These are phyloP conservation scores for Pogonocherus hispidulus DNA, from an alignment of 2,888 invertebrate species.

Conservation along the genomic window DNA sequence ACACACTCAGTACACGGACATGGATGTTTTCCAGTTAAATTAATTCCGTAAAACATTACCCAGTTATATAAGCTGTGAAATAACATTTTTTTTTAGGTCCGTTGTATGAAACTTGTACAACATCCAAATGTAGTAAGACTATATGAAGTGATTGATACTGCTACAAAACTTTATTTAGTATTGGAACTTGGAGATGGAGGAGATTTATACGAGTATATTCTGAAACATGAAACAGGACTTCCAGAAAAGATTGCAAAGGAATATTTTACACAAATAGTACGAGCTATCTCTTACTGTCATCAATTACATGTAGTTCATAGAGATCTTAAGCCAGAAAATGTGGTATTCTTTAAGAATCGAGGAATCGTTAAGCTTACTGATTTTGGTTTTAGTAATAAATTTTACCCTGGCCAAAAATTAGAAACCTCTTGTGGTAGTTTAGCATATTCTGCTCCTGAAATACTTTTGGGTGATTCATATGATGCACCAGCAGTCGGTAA, in stretches of 20 bases:
- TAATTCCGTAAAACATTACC: too few relatives aligned
- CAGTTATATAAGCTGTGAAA: not conserved
- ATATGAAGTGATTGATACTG: slow-evolving; percentile 99
- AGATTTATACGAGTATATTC: slow-evolving; percentile 98
- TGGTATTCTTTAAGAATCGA: slow-evolving; percentile 97
- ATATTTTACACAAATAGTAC: slow-evolving; percentile 97
- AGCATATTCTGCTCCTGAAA: slow-evolving; percentile 99
- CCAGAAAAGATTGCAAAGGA: slow-evolving; percentile 87
- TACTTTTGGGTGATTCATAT: slow-evolving; percentile 97
- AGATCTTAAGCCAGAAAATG: slow-evolving; percentile 99
- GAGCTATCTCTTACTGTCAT: slow-evolving; percentile 98
- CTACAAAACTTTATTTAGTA: slow-evolving; percentile 96
- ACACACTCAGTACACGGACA: too few relatives aligned
- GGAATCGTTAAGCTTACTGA: slow-evolving; percentile 98
- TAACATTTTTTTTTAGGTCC: slow-evolving; percentile 73
- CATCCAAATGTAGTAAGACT: slow-evolving; percentile 98
- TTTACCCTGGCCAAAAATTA: slow-evolving; percentile 95
- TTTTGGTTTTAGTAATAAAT: slow-evolving; percentile 97
- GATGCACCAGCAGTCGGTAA: slow-evolving; percentile 98
- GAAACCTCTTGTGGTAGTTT: slow-evolving; percentile 98
- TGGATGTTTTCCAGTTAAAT: too few relatives aligned
- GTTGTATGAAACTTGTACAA: slow-evolving; percentile 99
- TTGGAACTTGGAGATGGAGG: slow-evolving; percentile 98
- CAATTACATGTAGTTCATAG: slow-evolving; percentile 89
- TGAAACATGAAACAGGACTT: slow-evolving; percentile 93